phyloP scores from a whole-genome alignment of 2,113 vertebrate species.

The Struthio camelus region DNA sequence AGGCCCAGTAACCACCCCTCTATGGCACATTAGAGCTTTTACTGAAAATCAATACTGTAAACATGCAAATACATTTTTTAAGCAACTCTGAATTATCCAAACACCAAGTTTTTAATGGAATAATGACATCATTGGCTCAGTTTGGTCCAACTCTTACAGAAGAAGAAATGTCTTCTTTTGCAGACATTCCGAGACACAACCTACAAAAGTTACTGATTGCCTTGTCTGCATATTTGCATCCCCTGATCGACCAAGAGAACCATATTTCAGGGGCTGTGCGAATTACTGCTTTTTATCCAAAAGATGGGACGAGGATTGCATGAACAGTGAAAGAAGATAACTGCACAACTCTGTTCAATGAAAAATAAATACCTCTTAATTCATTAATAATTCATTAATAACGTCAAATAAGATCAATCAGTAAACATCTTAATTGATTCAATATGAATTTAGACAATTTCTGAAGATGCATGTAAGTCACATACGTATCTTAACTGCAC shows the following conservation, averaged over 20 bases:
- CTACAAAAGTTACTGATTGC: background rate
- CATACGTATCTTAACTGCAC: accelerated
- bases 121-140: background rate
- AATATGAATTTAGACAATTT: background rate
- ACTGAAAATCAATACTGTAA: background rate
- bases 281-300: background rate
- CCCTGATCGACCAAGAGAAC: background rate
- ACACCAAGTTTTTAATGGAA: background rate
- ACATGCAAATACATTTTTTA: background rate
- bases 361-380: background rate
- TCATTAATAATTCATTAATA: background rate
- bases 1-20: no score
- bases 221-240: background rate
- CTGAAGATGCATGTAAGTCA: background rate
- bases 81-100: background rate
- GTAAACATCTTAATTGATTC: background rate
- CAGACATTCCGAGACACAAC: accelerated
- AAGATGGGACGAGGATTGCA: background rate
- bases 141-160: background rate
- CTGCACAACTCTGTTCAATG: background rate
- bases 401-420: background rate
- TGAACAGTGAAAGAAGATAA: background rate
- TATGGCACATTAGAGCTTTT: background rate
- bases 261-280: background rate
- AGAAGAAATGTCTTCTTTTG: background rate